Evolutionary conservation across 2,888 invertebrate genomes (phyloP).

Genomic region (Drosophila setosimentum): DNA sequence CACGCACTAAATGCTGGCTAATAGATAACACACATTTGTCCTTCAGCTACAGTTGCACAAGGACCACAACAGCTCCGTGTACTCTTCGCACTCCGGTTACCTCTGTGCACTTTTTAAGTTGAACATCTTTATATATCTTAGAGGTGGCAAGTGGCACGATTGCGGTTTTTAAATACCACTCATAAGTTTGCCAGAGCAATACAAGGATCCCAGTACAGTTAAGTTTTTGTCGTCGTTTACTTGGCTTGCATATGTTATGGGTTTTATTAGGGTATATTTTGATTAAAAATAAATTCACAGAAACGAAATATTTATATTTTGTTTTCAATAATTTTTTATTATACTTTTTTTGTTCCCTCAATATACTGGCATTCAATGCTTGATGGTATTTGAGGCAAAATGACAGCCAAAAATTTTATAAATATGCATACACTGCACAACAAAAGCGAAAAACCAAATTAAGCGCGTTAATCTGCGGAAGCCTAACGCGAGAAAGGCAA

Average conservation of each 20-base stretch:
- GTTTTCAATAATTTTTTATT: background rate
- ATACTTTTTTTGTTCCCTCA: background rate
- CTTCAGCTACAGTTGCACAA: conserved; percentile 28
- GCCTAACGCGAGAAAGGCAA: conserved; percentile 21
- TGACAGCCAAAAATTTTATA: background rate
- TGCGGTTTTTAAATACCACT: conserved; percentile 21
- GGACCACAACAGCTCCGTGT: background rate
- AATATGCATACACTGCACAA: background rate
- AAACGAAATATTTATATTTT: background rate
- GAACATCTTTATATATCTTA: conserved; percentile 36
- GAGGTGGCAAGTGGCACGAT: conserved; percentile 18
- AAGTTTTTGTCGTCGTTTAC: background rate
- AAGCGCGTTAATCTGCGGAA: background rate
- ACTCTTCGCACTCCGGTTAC: background rate
- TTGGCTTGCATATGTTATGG: conserved; percentile 28
- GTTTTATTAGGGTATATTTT: background rate
- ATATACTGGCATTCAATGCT: background rate
- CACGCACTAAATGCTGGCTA: conserved; percentile 42
- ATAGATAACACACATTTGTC: conserved; percentile 54
- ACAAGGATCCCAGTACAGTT: conserved; percentile 21
- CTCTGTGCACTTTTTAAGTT: conserved; percentile 32
- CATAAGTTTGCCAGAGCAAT: conserved; percentile 37
- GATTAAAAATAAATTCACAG: background rate
- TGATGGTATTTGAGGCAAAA: background rate
- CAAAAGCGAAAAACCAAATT: background rate